These are phyloP conservation scores for Petromus typicus DNA, from an alignment of 2,113 vertebrate genomes.

Conservation along the genomic window DNA sequence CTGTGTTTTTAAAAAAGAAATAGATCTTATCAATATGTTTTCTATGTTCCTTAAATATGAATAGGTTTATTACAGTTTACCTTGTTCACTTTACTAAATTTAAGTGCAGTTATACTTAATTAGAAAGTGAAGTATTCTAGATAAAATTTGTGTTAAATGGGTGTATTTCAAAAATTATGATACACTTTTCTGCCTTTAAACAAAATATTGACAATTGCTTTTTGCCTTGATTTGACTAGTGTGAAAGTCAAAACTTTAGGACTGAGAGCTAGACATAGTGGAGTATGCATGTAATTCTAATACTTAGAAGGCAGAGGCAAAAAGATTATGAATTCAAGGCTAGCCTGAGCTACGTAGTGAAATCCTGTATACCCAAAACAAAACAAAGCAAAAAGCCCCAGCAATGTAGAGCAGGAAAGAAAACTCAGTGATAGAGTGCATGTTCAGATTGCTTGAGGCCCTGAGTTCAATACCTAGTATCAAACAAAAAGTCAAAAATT, in stretches of 20 bases:
- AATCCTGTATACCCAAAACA: neutral
- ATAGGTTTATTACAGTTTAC: neutral
- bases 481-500: neutral
- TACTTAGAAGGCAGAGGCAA: neutral
- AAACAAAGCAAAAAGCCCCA: neutral
- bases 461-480: neutral
- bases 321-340: neutral
- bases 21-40: neutral
- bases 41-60: neutral
- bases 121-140: neutral
- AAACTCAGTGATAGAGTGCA: neutral
- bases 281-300: neutral
- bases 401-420: neutral
- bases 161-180: neutral
- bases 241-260: neutral
- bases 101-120: neutral
- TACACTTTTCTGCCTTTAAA: neutral
- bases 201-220: neutral
- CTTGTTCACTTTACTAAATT: neutral
- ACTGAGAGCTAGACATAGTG: neutral
- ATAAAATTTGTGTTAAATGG: neutral
- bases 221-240: neutral
- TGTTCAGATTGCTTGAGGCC: neutral
- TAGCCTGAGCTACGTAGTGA: neutral
- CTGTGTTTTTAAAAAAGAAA: neutral